These are phyloP conservation scores for Remorina albescens DNA, from an alignment of 2,797 vertebrate genomes.

Conservation along the genomic window DNA sequence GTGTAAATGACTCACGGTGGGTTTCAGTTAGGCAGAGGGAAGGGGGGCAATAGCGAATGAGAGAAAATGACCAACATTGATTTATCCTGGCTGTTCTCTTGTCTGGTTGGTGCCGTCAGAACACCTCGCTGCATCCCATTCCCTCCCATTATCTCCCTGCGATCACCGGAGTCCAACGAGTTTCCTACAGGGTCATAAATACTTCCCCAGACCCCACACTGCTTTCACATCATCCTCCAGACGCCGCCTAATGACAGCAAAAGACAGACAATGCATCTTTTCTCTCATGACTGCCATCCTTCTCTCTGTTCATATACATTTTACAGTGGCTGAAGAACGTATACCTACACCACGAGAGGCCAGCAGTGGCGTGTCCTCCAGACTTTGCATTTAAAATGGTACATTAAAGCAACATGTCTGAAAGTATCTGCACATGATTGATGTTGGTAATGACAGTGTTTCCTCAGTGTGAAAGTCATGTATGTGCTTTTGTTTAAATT, in stretches of 20 bases:
- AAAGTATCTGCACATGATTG: conserved; percentile 79
- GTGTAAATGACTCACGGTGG: conserved; percentile 87
- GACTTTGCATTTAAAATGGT: conserved; percentile 85
- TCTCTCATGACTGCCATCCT: conserved; percentile 73
- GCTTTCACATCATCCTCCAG: conserved; percentile 95
- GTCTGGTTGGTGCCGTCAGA: conserved; percentile 95
- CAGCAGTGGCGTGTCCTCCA: conserved; percentile 57
- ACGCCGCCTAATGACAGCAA: conserved; percentile 91
- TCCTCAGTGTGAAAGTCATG: conserved; percentile 79
- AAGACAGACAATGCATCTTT: conserved; percentile 87
- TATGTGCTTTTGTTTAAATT: conserved; percentile 74
- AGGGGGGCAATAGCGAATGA: conserved; percentile 70
- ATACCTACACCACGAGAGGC: conserved; percentile 68
- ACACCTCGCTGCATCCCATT: conserved; percentile 96
- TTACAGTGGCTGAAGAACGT: conserved; percentile 73
- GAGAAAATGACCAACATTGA: conserved; percentile 97
- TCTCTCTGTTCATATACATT: conserved; percentile 76
- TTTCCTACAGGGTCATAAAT: conserved; percentile 95
- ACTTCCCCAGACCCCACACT: conserved; percentile 94
- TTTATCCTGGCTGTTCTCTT: conserved; percentile 97
- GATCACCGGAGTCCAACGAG: conserved; percentile 94
- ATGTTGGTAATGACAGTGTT: conserved; percentile 82
- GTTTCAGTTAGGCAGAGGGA: conserved; percentile 45
- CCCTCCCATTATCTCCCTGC: conserved; percentile 95
- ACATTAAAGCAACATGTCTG: conserved; percentile 85